Conservation (phyloP, 2,888 invertebrate genomes). For the Lasioglossum lativentre region DNA sequence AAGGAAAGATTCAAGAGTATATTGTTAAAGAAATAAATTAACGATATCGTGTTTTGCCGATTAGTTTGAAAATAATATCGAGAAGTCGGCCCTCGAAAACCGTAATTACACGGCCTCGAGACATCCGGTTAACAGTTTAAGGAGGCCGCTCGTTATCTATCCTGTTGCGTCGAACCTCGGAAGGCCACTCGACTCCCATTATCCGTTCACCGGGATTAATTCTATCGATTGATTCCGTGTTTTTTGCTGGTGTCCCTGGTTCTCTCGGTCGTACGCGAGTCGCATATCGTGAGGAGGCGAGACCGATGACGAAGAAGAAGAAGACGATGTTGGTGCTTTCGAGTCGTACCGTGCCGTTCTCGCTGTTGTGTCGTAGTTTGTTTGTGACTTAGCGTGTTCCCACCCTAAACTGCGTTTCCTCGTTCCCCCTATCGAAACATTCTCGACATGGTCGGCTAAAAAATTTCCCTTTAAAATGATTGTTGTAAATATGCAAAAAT, state of each 20-base stretch:
- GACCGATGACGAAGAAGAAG: constrained; percentile 57
- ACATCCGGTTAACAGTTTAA: not conserved
- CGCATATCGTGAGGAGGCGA: constrained; percentile 42
- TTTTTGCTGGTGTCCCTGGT: not conserved
- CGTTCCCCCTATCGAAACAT: not conserved
- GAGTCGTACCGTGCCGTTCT: constrained; percentile 53
- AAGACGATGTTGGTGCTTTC: constrained; percentile 54
- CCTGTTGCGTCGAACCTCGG: constrained; percentile 1
- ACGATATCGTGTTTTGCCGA: not conserved
- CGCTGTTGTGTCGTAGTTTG: constrained; percentile 60
- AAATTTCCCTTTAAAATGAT: not conserved
- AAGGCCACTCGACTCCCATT: constrained; percentile 16
- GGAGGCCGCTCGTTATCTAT: not conserved
- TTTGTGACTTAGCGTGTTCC: constrained; percentile 53
- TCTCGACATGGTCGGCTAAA: not conserved
- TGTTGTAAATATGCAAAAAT: not conserved
- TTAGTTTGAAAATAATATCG: not conserved
- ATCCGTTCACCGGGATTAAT: constrained; percentile 4
- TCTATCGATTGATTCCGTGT: constrained; percentile 18
- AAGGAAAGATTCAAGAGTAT: not conserved
- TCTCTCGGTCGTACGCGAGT: constrained; percentile 30
- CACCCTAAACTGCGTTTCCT: constrained; percentile 17
- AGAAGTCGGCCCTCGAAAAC: not conserved
- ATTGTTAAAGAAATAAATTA: not conserved
- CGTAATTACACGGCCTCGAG: not conserved